These are phyloP conservation scores for Scolopax rusticola DNA, from an alignment of 2,797 vertebrate genomes.

Conservation along the genomic window DNA sequence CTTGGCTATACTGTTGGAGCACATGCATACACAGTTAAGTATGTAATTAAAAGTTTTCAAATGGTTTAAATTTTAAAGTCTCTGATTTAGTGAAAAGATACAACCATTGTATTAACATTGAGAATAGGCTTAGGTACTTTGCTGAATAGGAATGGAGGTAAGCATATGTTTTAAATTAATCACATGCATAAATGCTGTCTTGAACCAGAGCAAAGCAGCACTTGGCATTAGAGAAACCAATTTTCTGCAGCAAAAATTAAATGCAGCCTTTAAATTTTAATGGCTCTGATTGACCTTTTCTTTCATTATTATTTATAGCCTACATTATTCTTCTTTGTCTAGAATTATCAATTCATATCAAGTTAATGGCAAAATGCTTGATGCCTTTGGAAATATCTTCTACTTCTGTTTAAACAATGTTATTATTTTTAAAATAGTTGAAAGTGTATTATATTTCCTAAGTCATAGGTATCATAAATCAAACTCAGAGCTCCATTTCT, in stretches of 20 bases:
- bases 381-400: not conserved
- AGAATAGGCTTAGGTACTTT: not conserved
- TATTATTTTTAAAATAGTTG: not conserved
- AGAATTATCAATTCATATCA: not conserved
- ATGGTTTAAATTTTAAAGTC: not conserved
- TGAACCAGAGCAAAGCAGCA: conserved; percentile 27
- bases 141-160: not conserved
- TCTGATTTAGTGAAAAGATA: not conserved
- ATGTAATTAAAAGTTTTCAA: not conserved
- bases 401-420: not conserved
- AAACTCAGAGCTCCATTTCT: not conserved
- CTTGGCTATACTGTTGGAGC: not conserved
- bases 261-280: conserved; percentile 12
- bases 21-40: not conserved
- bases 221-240: conserved; percentile 17
- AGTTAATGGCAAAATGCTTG: not conserved
- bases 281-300: conserved; percentile 17
- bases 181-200: not conserved
- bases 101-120: not conserved
- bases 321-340: not conserved
- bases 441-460: not conserved
- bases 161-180: conserved; percentile 43
- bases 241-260: conserved; percentile 35
- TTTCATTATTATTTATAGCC: not conserved
- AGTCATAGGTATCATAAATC: not conserved